These are phyloP conservation scores for Perizoma affinitatum DNA, from an alignment of 2,888 invertebrate genomes.

Conservation along the genomic window DNA sequence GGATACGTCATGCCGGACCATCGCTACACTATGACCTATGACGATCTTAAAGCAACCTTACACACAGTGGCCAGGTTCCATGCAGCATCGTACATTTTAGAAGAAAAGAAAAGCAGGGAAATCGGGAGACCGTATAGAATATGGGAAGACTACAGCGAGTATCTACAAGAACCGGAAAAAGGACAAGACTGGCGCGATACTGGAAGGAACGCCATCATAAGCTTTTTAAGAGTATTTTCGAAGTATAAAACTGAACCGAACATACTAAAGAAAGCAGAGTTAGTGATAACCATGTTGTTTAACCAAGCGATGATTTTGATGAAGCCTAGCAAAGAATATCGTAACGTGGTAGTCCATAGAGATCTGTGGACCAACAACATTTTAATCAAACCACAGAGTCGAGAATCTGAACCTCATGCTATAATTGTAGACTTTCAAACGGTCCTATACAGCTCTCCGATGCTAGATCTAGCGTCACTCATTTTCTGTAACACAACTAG, in stretches of 20 bases:
- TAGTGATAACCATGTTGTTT: constrained; percentile 52
- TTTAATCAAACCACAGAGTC: constrained; percentile 68
- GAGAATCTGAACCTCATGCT: constrained; percentile 65
- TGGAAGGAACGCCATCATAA: constrained; percentile 66
- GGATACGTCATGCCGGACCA: constrained; percentile 65
- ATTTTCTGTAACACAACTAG: constrained; percentile 82
- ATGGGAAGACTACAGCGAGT: constrained; percentile 65
- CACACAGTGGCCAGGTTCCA: constrained; percentile 77
- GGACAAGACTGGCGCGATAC: constrained; percentile 60
- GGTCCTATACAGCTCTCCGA: constrained; percentile 86
- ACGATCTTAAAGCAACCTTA: constrained; percentile 69
- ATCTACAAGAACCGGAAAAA: constrained; percentile 57
- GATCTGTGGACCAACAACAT: constrained; percentile 87
- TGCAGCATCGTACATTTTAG: constrained; percentile 74
- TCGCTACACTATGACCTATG: constrained; percentile 55
- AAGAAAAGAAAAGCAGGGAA: constrained; percentile 65
- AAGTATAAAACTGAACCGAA: constrained; percentile 53
- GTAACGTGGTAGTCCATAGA: constrained; percentile 83
- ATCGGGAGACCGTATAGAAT: constrained; percentile 62
- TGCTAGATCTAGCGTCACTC: constrained; percentile 84
- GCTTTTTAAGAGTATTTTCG: constrained; percentile 64
- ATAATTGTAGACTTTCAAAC: constrained; percentile 88
- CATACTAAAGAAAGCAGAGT: constrained; percentile 50
- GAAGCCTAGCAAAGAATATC: constrained; percentile 66
- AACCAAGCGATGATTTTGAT: constrained; percentile 56